Conservation (phyloP, 2,113 vertebrate genomes). For the Orycteropus afer region DNA sequence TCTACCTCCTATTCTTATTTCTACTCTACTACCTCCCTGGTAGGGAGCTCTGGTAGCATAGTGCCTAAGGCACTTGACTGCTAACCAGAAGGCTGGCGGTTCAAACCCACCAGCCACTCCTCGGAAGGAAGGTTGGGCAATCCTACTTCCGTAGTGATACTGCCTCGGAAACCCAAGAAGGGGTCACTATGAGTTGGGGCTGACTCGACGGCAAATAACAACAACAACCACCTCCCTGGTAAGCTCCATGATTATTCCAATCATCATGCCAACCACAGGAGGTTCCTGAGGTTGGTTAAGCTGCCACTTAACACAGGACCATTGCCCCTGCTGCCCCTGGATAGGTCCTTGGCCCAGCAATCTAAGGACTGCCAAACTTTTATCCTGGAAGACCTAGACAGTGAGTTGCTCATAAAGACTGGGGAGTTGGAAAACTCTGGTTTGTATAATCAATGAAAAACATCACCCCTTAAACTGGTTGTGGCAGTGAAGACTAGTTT, state of each 20-base stretch:
- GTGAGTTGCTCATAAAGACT: neutral
- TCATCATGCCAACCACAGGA: neutral
- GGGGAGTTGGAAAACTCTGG: neutral
- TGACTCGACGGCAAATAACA: too few relatives aligned
- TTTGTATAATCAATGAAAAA: neutral
- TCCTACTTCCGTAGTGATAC: too few relatives aligned
- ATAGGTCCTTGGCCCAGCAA: neutral
- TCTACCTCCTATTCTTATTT: neutral
- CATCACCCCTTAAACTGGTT: neutral
- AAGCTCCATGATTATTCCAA: neutral
- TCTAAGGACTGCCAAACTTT: neutral
- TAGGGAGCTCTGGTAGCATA: too few relatives aligned
- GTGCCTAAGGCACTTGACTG: too few relatives aligned
- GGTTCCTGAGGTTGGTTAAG: neutral
- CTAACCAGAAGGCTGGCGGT: too few relatives aligned
- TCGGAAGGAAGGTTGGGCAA: too few relatives aligned
- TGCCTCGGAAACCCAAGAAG: too few relatives aligned
- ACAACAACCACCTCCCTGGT: neutral
- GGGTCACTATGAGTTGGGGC: too few relatives aligned
- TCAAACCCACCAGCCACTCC: too few relatives aligned
- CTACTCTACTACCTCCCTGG: neutral
- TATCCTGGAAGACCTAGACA: neutral
- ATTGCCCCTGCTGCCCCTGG: neutral
- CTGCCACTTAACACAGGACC: neutral
- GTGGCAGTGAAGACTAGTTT: neutral